These are phyloP conservation scores for Numenius arquata DNA, from an alignment of 2,113 vertebrate genomes.

Conservation along the genomic window DNA sequence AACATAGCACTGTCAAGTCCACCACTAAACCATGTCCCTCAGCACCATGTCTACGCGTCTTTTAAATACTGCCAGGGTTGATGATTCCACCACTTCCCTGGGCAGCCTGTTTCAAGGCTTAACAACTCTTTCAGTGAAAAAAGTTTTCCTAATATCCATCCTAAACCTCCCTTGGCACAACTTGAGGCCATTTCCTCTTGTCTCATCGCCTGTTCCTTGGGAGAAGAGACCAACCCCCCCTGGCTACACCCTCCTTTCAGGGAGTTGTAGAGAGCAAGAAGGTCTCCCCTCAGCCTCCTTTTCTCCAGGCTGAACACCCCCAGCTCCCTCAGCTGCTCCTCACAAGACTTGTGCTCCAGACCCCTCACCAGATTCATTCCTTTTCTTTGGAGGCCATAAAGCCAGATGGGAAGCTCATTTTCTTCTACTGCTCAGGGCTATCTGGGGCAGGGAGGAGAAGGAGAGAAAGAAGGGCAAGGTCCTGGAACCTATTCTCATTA, in stretches of 20 bases:
- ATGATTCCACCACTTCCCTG: not conserved
- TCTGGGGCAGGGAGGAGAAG: not conserved
- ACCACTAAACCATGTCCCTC: not conserved
- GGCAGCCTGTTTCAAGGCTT: rapidly evolving
- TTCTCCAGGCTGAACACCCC: not conserved
- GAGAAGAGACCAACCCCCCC: rapidly evolving
- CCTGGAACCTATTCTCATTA: not conserved
- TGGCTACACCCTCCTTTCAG: not conserved
- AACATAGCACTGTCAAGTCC: not conserved
- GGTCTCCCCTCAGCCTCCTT: not conserved
- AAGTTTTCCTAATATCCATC: not conserved
- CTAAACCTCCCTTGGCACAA: rapidly evolving
- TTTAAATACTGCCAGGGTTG: not conserved
- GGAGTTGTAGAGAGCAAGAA: not conserved
- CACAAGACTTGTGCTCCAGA: not conserved
- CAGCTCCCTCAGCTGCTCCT: not conserved
- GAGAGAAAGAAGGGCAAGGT: not conserved
- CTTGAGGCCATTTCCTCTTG: rapidly evolving
- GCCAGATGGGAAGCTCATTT: not conserved
- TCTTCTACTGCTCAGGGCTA: not conserved
- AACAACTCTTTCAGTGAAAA: rapidly evolving
- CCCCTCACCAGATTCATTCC: rapidly evolving
- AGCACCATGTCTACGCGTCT: rapidly evolving
- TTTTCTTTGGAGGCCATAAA: not conserved
- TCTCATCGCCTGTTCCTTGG: not conserved